Percentiles rank a stretch among this genome's conserved stretches.
These are phyloP conservation scores for Enteromius radiatus DNA, from an alignment of 2,797 vertebrate species.

Conservation along the genomic window DNA sequence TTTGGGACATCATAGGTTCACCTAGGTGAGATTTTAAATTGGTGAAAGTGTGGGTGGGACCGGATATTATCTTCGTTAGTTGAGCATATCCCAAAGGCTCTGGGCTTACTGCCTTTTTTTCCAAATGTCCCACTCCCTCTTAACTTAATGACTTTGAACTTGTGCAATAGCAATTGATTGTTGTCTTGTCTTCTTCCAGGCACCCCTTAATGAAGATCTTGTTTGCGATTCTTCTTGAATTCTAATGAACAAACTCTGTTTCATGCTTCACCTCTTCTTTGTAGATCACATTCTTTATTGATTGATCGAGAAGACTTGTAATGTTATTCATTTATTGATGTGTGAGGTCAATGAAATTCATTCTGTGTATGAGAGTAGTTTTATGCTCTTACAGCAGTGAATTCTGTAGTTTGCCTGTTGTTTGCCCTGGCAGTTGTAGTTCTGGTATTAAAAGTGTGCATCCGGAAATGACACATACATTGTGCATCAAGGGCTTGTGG, in stretches of 20 bases:
- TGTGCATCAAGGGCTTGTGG: constrained; percentile 1
- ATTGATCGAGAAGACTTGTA: constrained; percentile 7
- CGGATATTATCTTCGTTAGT: constrained; percentile 48
- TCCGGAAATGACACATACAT: constrained; percentile 9
- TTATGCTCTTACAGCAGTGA: neutral
- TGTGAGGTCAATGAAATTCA: neutral
- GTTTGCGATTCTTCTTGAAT: constrained; percentile 30
- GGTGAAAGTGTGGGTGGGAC: constrained; percentile 31
- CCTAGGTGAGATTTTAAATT: constrained; percentile 41
- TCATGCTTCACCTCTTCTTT: neutral
- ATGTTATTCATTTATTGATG: neutral
- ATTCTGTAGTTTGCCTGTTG: constrained; percentile 30
- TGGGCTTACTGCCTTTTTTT: neutral
- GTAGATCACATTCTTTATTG: neutral
- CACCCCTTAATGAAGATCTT: constrained; percentile 25
- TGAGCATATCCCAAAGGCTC: constrained; percentile 32
- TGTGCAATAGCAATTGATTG: constrained; percentile 18
- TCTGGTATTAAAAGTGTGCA: constrained; percentile 9
- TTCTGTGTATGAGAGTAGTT: neutral
- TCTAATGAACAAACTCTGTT: constrained; percentile 9
- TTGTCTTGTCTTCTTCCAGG: constrained; percentile 25
- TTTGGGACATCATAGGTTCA: constrained; percentile 24
- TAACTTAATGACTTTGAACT: constrained; percentile 41
- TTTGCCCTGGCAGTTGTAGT: neutral
- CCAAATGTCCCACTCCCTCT: constrained; percentile 1